Evolutionary conservation across 1,140 invertebrate genomes (phyloP).

Genomic region (Bombus ignitus): DNA sequence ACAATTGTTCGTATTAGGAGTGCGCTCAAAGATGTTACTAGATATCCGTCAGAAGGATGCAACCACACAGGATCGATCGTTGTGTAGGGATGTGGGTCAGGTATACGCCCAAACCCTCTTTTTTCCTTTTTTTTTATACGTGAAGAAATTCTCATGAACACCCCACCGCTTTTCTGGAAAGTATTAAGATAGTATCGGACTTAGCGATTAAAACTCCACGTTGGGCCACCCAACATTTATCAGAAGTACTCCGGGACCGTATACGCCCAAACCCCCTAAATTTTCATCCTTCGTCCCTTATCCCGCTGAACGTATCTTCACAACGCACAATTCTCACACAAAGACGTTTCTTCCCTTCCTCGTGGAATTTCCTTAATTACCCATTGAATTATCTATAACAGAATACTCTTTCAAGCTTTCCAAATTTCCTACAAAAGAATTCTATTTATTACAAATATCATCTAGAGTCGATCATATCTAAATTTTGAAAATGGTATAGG

Average conservation of each 20-base stretch:
- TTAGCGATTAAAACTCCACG: no score
- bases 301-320: constrained; percentile 1
- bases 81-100: constrained; percentile 74
- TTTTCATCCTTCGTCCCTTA: constrained; percentile 55
- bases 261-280: constrained; percentile 69
- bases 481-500: neutral
- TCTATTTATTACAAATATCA: no score
- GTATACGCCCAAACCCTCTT: constrained; percentile 70
- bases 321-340: neutral
- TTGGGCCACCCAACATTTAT: no score
- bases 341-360: neutral
- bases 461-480: no score
- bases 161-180: no score
- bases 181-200: no score
- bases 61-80: constrained; percentile 64
- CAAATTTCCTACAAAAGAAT: neutral
- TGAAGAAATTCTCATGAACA: no score
- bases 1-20: neutral
- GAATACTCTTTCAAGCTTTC: neutral
- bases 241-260: rapidly evolving
- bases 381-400: no score
- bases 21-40: constrained; percentile 35
- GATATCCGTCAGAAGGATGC: constrained; percentile 48
- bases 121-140: no score
- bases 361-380: neutral